Percentiles rank a stretch among this genome's conserved stretches.
phyloP scores from a whole-genome alignment of 2,888 invertebrate species.

The Orthosia incerta region DNA sequence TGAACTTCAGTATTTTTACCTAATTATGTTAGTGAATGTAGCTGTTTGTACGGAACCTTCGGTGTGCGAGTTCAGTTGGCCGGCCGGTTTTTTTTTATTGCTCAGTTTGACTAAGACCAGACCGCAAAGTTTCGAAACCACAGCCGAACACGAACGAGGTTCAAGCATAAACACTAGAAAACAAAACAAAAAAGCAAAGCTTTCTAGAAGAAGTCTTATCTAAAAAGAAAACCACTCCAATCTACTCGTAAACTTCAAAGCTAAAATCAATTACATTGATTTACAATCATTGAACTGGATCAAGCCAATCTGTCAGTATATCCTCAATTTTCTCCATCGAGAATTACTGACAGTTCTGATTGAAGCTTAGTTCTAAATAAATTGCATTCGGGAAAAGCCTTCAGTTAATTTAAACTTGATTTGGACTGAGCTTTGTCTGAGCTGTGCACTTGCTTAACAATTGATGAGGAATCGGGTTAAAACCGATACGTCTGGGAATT shows the following conservation, averaged over 20 bases:
- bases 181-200: not conserved
- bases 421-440: slow-evolving; percentile 18
- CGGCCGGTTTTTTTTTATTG: no score
- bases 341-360: slow-evolving; percentile 1
- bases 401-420: slow-evolving; percentile 46
- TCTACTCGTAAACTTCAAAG: slow-evolving; percentile 17
- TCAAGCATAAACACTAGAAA: not conserved
- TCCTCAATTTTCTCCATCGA: slow-evolving; percentile 7
- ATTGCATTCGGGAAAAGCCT: slow-evolving; percentile 29
- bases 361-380: slow-evolving; percentile 27
- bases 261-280: slow-evolving; percentile 30
- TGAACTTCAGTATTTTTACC: no score
- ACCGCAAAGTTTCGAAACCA: not conserved
- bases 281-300: slow-evolving; percentile 23
- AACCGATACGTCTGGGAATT: slow-evolving; percentile 21
- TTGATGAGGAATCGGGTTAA: slow-evolving; percentile 18
- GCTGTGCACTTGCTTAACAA: slow-evolving; percentile 28
- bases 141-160: not conserved
- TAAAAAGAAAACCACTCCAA: slow-evolving; percentile 28
- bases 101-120: not conserved
- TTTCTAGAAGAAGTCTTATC: not conserved
- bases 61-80: no score
- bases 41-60: no score
- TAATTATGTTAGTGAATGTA: no score
- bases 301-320: slow-evolving; percentile 24